These are phyloP conservation scores for Zapus hudsonius DNA, from an alignment of 2,113 vertebrate genomes.

Conservation along the genomic window DNA sequence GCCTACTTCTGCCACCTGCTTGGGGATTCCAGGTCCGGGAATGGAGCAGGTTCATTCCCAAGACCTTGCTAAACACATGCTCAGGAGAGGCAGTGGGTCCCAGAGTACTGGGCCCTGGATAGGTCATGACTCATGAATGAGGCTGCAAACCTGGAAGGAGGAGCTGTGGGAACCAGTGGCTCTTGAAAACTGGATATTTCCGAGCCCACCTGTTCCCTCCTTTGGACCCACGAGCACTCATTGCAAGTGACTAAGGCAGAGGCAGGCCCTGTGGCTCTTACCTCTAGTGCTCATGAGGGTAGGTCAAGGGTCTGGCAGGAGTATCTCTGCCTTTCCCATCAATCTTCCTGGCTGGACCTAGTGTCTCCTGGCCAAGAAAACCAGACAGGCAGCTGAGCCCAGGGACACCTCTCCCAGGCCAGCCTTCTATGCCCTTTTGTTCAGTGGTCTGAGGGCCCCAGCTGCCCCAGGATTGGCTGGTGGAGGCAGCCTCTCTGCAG, in stretches of 20 bases:
- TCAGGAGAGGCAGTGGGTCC: background rate
- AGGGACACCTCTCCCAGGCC: background rate
- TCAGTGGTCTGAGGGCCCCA: background rate
- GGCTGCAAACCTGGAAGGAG: background rate
- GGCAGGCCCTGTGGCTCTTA: background rate
- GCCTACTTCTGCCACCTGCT: background rate
- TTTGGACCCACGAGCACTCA: background rate
- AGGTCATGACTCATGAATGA: background rate
- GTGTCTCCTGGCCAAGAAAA: background rate
- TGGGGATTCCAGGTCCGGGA: background rate
- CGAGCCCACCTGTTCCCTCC: too few relatives aligned
- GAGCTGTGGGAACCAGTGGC: background rate
- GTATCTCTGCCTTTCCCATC: background rate
- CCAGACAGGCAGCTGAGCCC: background rate
- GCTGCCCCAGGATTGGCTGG: slow-evolving; percentile 75
- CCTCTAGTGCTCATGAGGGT: background rate
- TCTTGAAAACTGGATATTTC: background rate
- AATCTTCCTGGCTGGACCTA: background rate
- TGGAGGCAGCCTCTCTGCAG: slow-evolving; percentile 4
- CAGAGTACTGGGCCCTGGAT: background rate
- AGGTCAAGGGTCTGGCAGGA: background rate
- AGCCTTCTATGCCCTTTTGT: background rate
- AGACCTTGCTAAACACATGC: background rate
- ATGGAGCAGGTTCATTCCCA: background rate
- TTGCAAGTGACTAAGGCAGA: background rate